phyloP scores from a whole-genome alignment of 2,797 vertebrate species.

The Pyrocephalus nanus region DNA sequence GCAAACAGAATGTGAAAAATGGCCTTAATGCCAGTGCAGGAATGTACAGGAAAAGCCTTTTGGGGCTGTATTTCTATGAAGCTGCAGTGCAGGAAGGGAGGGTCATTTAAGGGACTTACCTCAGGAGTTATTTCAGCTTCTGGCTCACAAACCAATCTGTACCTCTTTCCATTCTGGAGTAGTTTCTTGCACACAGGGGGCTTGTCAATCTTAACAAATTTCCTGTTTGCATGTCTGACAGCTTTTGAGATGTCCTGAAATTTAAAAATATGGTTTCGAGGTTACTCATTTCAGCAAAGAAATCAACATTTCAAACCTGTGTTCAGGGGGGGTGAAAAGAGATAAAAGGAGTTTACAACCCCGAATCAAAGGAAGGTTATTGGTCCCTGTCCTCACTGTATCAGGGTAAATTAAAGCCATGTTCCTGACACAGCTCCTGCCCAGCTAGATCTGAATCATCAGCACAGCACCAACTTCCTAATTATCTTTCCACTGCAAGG shows the following conservation, averaged over 20 bases:
- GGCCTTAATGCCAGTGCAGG: not conserved
- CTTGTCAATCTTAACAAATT: conserved; percentile 84
- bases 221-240: conserved; percentile 77
- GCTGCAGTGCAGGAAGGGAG: not conserved
- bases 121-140: conserved; percentile 85
- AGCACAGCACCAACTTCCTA: conserved; percentile 5
- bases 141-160: conserved; percentile 82
- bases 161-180: conserved; percentile 79
- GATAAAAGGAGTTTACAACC: not conserved
- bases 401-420: not conserved
- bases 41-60: not conserved
- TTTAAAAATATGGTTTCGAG: not conserved
- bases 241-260: conserved; percentile 81
- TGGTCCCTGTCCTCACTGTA: not conserved
- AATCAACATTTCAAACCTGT: not conserved
- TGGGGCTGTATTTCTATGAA: not conserved
- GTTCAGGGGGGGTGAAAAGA: not conserved
- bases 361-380: rapidly evolving
- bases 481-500: not conserved
- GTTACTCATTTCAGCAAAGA: not conserved
- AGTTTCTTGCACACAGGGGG: conserved; percentile 83
- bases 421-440: not conserved
- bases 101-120: conserved; percentile 58
- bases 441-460: conserved; percentile 5
- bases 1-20: not conserved